A percentile compares a stretch with the other conserved stretches of the same genome.
Conservation (phyloP, 2,888 invertebrate species). For the Myopa testacea region DNA sequence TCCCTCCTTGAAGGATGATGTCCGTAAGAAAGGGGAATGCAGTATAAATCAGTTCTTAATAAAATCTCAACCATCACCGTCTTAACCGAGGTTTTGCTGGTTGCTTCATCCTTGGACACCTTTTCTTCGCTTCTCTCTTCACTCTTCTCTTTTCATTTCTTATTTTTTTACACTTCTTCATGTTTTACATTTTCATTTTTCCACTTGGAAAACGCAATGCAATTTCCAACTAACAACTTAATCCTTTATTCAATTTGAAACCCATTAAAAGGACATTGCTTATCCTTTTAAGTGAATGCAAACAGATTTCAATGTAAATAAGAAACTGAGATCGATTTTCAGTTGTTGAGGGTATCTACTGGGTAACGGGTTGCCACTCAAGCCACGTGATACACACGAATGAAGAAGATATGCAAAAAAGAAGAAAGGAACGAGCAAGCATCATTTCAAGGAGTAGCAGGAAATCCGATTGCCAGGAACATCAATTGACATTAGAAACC, state of each 20-base stretch:
- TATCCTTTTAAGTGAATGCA: slow-evolving; percentile 69
- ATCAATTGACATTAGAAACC: slow-evolving; percentile 54
- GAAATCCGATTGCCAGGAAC: background rate
- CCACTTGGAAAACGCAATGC: slow-evolving; percentile 60
- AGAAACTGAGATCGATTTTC: slow-evolving; percentile 67
- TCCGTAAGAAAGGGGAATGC: no score
- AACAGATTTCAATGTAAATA: slow-evolving; percentile 69
- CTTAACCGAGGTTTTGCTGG: no score
- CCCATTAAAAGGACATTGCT: slow-evolving; percentile 69
- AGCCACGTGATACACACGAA: background rate
- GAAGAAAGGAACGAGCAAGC: background rate
- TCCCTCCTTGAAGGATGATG: no score
- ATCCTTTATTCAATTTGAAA: slow-evolving; percentile 69
- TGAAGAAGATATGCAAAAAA: background rate
- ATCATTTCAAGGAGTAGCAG: background rate
- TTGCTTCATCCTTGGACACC: no score
- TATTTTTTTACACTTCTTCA: background rate
- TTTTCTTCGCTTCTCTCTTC: background rate
- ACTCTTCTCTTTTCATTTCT: background rate
- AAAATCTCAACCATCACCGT: no score
- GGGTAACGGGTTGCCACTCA: background rate
- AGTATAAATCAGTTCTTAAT: no score
- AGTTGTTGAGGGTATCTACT: slow-evolving; percentile 6
- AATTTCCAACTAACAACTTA: slow-evolving; percentile 68
- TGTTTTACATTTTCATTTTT: slow-evolving; percentile 41